Conservation (phyloP, 2,113 vertebrate species). For the Microcebus lehilahytsara region DNA sequence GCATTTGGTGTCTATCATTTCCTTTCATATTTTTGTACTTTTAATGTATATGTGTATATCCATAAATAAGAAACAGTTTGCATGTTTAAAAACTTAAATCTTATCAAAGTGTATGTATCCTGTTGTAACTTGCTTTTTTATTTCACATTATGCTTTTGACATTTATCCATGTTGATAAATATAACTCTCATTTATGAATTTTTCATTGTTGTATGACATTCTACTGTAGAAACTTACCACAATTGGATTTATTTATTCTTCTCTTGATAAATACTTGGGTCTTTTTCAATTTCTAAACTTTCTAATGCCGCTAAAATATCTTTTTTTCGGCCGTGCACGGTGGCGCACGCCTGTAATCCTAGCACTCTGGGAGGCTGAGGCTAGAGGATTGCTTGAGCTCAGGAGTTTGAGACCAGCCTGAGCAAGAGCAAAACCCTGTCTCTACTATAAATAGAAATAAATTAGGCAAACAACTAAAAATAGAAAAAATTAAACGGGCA, state of each 20-base stretch:
- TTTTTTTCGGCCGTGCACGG: too few relatives aligned
- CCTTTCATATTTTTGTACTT: slow-evolving; percentile 15
- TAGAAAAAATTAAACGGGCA: too few relatives aligned
- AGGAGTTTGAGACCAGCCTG: too few relatives aligned
- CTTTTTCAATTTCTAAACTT: slow-evolving; percentile 37
- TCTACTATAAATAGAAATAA: too few relatives aligned
- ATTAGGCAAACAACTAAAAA: too few relatives aligned
- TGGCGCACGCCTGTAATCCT: too few relatives aligned
- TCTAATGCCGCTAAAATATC: neutral
- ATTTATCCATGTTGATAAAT: slow-evolving; percentile 10
- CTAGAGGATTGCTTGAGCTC: too few relatives aligned
- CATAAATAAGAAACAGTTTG: neutral
- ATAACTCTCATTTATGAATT: neutral
- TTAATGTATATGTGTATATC: neutral
- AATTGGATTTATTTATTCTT: neutral
- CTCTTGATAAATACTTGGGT: neutral
- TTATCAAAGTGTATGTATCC: neutral
- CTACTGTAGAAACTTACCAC: neutral
- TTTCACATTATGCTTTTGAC: slow-evolving; percentile 14
- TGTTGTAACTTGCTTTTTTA: slow-evolving; percentile 37
- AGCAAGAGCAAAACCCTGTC: too few relatives aligned
- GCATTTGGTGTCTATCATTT: neutral
- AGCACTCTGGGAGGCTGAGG: too few relatives aligned
- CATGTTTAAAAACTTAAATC: slow-evolving; percentile 19
- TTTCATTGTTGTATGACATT: slow-evolving; percentile 4